phyloP scores from a whole-genome alignment of 2,113 vertebrate genomes.

The Cnemophilus loriae region DNA sequence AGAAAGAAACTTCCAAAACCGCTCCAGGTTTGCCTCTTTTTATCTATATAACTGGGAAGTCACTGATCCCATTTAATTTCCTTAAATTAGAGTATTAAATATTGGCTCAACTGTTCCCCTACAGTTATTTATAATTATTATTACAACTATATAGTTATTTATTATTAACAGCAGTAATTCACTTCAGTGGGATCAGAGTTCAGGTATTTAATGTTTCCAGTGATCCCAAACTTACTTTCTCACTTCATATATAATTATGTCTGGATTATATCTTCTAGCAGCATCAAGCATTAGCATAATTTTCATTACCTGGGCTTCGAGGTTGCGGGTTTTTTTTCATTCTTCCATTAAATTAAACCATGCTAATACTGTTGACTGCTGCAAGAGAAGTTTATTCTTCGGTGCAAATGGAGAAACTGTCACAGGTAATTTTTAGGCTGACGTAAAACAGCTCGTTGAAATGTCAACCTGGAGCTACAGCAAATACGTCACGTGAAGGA shows the following conservation, averaged over 20 bases:
- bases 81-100: background rate
- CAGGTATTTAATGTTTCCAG: constrained; percentile 10
- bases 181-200: constrained; percentile 16
- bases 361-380: constrained; percentile 31
- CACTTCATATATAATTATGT: constrained; percentile 32
- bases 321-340: background rate
- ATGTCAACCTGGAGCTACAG: constrained; percentile 60
- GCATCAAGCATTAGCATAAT: constrained; percentile 40
- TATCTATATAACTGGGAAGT: background rate
- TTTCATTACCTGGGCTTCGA: constrained; percentile 29
- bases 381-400: constrained; percentile 36
- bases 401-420: constrained; percentile 60
- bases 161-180: constrained; percentile 16
- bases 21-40: background rate
- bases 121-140: background rate
- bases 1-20: background rate
- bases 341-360: constrained; percentile 41
- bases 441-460: constrained; percentile 66
- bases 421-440: constrained; percentile 62
- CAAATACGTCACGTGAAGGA: constrained; percentile 61
- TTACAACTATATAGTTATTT: background rate
- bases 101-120: background rate
- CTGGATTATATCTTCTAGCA: constrained; percentile 38
- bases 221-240: background rate
- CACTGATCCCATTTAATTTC: background rate